Percentiles rank a stretch among this genome's conserved stretches.
Evolutionary conservation across 2,797 vertebrate genomes (phyloP).

Genomic region (Urophycis tenuis): DNA sequence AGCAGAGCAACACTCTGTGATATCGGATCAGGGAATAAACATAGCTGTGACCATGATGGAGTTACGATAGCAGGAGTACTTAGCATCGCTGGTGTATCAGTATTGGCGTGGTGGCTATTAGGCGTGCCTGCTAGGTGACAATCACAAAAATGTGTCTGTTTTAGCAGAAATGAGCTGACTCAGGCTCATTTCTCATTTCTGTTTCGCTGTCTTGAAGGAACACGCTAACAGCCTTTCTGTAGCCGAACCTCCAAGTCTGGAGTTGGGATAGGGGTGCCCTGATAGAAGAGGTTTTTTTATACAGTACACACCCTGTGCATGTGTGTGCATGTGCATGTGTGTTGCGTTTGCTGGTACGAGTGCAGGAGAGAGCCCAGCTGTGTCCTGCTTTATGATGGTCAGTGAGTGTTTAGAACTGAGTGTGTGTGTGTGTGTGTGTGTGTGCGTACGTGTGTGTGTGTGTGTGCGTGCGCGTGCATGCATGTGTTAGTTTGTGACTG

Average conservation of each 20-base stretch:
- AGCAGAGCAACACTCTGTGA: background rate
- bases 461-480: slow-evolving; percentile 3
- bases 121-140: background rate
- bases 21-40: background rate
- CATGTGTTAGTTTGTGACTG: slow-evolving; percentile 14
- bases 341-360: background rate
- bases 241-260: background rate
- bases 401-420: slow-evolving; percentile 5
- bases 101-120: background rate
- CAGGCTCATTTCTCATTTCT: background rate
- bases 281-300: background rate
- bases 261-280: background rate
- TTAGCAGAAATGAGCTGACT: background rate
- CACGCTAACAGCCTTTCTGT: background rate
- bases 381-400: background rate
- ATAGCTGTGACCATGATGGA: background rate
- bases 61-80: background rate
- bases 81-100: background rate
- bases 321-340: background rate
- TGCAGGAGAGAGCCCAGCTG: too few species aligned
- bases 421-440: slow-evolving; percentile 8
- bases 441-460: slow-evolving; percentile 8
- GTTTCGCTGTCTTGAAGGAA: background rate
- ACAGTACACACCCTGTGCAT: background rate
- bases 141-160: background rate